Conservation (phyloP, 1,140 invertebrate genomes). For the Tetraneura akinire region DNA sequence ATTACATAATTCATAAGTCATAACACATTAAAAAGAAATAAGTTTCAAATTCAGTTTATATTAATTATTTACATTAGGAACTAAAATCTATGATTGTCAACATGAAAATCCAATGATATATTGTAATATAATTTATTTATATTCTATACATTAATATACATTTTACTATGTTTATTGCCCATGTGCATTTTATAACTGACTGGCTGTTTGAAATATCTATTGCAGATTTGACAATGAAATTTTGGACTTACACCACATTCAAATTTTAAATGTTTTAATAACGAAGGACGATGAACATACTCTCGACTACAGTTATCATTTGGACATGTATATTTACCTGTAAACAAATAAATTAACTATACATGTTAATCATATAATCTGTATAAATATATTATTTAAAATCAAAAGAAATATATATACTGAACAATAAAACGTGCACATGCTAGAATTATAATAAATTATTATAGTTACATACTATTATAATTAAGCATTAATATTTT, state of each 20-base stretch:
- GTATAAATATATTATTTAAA: background rate
- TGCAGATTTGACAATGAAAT: conserved; percentile 52
- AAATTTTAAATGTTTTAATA: conserved; percentile 58
- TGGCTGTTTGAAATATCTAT: conserved; percentile 47
- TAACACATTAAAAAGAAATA: too few species aligned
- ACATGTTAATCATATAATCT: background rate
- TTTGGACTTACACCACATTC: conserved; percentile 55
- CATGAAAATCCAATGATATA: background rate
- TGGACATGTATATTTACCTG: conserved; percentile 50
- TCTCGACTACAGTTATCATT: conserved; percentile 50
- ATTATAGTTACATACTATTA: background rate
- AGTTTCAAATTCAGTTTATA: background rate
- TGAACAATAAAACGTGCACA: conserved; percentile 34
- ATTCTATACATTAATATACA: background rate
- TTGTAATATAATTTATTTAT: background rate
- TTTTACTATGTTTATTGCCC: conserved; percentile 35
- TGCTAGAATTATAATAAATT: conserved; percentile 32
- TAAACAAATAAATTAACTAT: conserved; percentile 12
- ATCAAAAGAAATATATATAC: background rate
- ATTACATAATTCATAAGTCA: too few species aligned
- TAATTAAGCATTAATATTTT: background rate
- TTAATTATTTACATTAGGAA: conserved; percentile 24
- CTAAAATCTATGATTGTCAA: conserved; percentile 17
- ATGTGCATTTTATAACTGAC: conserved; percentile 35
- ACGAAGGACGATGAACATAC: conserved; percentile 54